Conservation (phyloP, 2,797 vertebrate genomes). For the Sebastiscus albofasciatus region DNA sequence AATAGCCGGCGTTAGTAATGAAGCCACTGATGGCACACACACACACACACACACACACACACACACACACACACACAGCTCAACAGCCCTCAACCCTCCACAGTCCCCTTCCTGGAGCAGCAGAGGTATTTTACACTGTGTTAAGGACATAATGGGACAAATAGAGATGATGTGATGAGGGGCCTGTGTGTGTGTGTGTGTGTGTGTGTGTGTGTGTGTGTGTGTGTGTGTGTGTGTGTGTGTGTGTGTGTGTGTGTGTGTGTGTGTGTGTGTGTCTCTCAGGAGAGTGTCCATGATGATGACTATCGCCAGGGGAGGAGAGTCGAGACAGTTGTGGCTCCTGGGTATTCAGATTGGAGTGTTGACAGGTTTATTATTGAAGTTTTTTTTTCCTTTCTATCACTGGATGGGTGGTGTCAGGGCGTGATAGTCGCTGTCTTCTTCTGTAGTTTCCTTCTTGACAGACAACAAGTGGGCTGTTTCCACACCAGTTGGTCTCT, state of each 20-base stretch:
- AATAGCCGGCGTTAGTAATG: conserved; percentile 39
- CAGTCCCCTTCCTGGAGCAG: conserved; percentile 36
- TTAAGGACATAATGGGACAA: conserved; percentile 75
- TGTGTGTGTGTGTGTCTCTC: conserved; percentile 54
- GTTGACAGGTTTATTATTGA: conserved; percentile 81
- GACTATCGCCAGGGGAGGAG: conserved; percentile 59
- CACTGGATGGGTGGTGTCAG: conserved; percentile 45
- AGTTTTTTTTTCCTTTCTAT: conserved; percentile 46
- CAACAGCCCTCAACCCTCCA: conserved; percentile 12
- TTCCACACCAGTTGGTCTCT: conserved; percentile 49
- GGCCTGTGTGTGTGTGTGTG: conserved; percentile 11
- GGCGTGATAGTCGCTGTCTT: conserved; percentile 51
- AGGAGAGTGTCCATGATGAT: conserved; percentile 68
- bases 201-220: conserved; percentile 40
- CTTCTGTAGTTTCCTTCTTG: conserved; percentile 46
- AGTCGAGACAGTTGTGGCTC: conserved; percentile 65
- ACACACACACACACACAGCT: conserved; percentile 22
- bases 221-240: conserved; percentile 32
- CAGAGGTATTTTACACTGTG: conserved; percentile 63
- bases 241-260: conserved; percentile 39
- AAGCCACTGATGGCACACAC: conserved; percentile 53
- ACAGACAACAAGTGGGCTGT: conserved; percentile 52
- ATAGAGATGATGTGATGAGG: conserved; percentile 60
- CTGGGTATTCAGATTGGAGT: conserved; percentile 73
- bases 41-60: not conserved